phyloP scores from a whole-genome alignment of 2,113 vertebrate species.

The Barbus barbus region DNA sequence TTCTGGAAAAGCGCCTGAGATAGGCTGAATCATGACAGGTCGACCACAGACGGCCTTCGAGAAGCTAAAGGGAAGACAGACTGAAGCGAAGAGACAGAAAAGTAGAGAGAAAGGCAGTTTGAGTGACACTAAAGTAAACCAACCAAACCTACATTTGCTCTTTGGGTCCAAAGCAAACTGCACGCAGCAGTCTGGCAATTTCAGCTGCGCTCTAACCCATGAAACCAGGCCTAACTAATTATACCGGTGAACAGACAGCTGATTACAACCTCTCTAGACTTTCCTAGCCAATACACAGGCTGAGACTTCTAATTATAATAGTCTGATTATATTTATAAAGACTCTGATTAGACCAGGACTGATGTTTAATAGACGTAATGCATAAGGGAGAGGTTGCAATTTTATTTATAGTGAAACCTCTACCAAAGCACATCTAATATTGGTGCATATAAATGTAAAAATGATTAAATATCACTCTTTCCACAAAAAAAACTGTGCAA shows the following conservation, averaged over 20 bases:
- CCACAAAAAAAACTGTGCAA: neutral
- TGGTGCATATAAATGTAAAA: neutral
- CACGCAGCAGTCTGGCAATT: constrained; percentile 4
- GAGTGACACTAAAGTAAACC: constrained; percentile 18
- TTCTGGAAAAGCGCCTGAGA: neutral
- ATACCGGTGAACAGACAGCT: neutral
- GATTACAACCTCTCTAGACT: constrained; percentile 10
- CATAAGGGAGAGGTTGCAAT: neutral
- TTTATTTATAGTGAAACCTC: neutral
- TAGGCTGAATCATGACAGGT: constrained; percentile 8
- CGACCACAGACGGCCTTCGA: constrained; percentile 4
- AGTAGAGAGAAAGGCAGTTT: constrained; percentile 4
- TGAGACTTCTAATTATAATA: constrained; percentile 18
- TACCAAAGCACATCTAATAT: neutral
- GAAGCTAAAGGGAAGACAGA: neutral
- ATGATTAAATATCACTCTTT: neutral
- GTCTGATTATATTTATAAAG: neutral
- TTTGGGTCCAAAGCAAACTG: constrained; percentile 1
- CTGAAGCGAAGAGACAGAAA: neutral
- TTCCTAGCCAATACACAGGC: constrained; percentile 16
- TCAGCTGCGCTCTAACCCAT: neutral
- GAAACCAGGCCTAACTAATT: constrained; percentile 15
- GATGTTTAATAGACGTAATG: neutral
- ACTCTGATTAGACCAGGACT: neutral
- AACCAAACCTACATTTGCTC: constrained; percentile 7